Base-by-base conservation (phyloP, 2,113 vertebrate genomes). In the Crotalus tigris region DNA sequence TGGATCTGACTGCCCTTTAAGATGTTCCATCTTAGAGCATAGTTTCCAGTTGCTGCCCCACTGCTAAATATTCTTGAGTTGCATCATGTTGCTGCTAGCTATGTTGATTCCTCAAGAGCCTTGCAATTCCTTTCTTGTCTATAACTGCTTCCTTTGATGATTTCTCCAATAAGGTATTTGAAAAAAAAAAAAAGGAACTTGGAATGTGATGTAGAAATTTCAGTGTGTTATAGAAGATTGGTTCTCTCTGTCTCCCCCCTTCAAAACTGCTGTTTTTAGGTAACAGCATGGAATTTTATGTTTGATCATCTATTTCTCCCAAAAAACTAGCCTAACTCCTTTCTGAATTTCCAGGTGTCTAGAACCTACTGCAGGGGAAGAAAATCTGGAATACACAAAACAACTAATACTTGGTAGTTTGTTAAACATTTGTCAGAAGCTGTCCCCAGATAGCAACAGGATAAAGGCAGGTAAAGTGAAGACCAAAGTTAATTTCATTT, bases 351-450 rank as follows among this genome's bases (percentile, higher is more conserved):
- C 0, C 95, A 99, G 99, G 93, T 98, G 98, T 94, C 96, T 99
- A 95, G 98, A 99, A 93, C 95, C 97, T 4, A 49, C n/a, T 17
- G 69, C 51, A 0, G 98, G 98, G 24, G 97, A 98, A 75, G 97
- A 97, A 89, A 99, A 98, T 96, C 96, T 98, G 94, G 99, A 99
- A 96, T 99, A 99, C 96, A 99, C 97, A 93, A 99, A 99, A 75
- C 99, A 99, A 95, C 97, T 99, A 90, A 98, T 99, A 96, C 99
- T 99, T 92, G 98, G 98, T 96, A 99, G 99, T 86, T 96, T 99
- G 93, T 98, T 99, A 89, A 99, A 97, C 93, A 95, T 99, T 96
- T 99, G 98, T 97, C 98, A 98, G 92, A 99, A 98, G 61, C 93
- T 99, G 29, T 98, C 98, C 7, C 96, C 98, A 0, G 97, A 98